phyloP scores from a whole-genome alignment of 2,797 vertebrate genomes.

The Muscicapa comitata region DNA sequence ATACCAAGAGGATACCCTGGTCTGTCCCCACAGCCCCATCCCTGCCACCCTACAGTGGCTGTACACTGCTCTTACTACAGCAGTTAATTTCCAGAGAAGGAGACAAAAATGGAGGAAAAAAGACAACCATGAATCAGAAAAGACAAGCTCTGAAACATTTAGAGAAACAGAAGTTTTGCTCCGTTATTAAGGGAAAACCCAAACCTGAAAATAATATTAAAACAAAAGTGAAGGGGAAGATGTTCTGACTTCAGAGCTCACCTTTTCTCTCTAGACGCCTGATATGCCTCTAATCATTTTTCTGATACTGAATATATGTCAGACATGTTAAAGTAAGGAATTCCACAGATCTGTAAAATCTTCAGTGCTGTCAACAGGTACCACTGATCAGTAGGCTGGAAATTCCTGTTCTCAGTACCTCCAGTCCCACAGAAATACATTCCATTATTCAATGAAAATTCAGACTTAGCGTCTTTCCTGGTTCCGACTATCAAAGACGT shows the following conservation, averaged over 20 bases:
- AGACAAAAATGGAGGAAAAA: background rate
- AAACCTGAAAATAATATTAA: background rate
- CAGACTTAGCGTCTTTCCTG: background rate
- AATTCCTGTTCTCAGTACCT: background rate
- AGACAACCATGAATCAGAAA: background rate
- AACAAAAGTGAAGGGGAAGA: background rate
- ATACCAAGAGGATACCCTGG: background rate
- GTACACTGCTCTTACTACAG: background rate
- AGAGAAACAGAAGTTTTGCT: background rate
- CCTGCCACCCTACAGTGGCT: background rate
- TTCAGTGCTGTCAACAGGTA: background rate
- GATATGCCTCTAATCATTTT: background rate
- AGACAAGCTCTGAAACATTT: background rate
- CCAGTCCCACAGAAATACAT: background rate
- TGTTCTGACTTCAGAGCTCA: background rate
- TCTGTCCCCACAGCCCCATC: background rate
- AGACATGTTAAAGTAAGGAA: background rate
- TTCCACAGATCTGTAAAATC: background rate
- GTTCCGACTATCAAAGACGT: background rate
- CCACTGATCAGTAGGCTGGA: background rate
- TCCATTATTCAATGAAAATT: background rate
- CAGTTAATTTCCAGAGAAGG: background rate
- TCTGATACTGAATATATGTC: background rate
- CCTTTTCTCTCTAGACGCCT: background rate
- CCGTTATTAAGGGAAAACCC: background rate